phyloP scores from a whole-genome alignment of 2,113 vertebrate genomes.

The Amphiprion ocellaris region DNA sequence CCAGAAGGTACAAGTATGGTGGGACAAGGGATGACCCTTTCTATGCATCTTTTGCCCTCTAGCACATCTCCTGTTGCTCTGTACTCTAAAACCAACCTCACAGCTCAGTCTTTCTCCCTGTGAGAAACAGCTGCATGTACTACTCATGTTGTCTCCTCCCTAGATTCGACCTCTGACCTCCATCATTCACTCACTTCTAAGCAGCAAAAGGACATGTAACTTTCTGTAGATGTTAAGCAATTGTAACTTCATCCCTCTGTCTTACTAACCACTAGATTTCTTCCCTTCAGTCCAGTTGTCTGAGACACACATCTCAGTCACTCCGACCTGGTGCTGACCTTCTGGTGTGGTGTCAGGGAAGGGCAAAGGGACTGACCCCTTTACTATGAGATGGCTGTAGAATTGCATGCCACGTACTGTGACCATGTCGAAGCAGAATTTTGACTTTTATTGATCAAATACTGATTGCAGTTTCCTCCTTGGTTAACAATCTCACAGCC shows the following conservation, averaged over 20 bases:
- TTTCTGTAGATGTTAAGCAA: conserved; percentile 47
- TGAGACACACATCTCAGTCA: conserved; percentile 19
- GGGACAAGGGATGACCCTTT: conserved; percentile 23
- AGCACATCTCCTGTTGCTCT: conserved; percentile 37
- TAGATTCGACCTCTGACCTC: conserved; percentile 17
- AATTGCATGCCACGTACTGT: conserved; percentile 56
- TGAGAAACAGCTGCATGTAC: conserved; percentile 49
- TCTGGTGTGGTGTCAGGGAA: conserved; percentile 35
- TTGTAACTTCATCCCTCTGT: conserved; percentile 36
- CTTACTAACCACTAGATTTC: conserved; percentile 68
- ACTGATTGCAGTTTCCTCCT: conserved; percentile 12
- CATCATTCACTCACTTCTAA: conserved; percentile 22
- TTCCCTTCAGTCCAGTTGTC: conserved; percentile 28
- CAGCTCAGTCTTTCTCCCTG: conserved; percentile 8
- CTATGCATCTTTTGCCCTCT: conserved; percentile 20
- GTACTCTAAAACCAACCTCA: conserved; percentile 33
- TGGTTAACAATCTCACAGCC: conserved; percentile 53
- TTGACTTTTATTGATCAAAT: conserved; percentile 9
- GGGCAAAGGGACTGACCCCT: conserved; percentile 20
- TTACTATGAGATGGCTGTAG: conserved; percentile 21
- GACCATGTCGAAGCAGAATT: conserved; percentile 11
- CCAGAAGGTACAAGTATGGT: conserved; percentile 88
- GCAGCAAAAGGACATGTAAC: conserved; percentile 24
- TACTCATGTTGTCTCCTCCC: conserved; percentile 27
- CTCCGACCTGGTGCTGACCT: conserved; percentile 37